Evolutionary conservation across 2,113 vertebrate species (phyloP).

Genomic region (Xiphophorus couchianus): DNA sequence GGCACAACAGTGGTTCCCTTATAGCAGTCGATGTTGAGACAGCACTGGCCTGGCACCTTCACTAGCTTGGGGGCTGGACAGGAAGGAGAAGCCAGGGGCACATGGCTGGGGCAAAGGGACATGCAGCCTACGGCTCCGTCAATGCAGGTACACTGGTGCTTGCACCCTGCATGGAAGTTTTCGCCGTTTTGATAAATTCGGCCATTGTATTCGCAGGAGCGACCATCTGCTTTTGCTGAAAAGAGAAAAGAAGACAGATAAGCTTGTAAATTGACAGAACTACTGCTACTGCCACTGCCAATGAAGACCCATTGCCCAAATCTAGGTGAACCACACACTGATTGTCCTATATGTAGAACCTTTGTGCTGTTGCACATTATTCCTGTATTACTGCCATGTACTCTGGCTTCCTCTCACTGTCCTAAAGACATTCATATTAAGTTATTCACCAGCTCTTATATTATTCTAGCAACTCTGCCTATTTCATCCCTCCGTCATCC

Average conservation of each 20-base stretch:
- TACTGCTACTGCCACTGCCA: neutral
- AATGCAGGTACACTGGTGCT: conserved; percentile 87
- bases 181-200: conserved; percentile 85
- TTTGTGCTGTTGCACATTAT: no score
- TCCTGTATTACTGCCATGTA: no score
- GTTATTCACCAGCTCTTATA: no score
- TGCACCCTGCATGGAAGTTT: conserved; percentile 83
- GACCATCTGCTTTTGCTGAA: conserved; percentile 83
- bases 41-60: conserved; percentile 84
- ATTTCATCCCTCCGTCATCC: no score
- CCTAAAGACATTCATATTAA: no score
- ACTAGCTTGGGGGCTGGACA: conserved; percentile 80
- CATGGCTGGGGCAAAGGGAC: conserved; percentile 81
- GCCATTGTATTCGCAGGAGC: conserved; percentile 84
- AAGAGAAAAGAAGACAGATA: neutral
- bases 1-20: conserved; percentile 56
- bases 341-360: neutral
- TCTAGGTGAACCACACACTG: neutral
- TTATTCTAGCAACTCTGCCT: no score
- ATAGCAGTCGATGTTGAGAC: conserved; percentile 79
- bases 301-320: neutral
- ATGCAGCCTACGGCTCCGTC: conserved; percentile 85
- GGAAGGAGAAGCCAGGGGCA: conserved; percentile 75
- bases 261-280: neutral
- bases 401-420: no score